Percentiles rank a stretch among this genome's conserved stretches.
Evolutionary conservation across 2,113 vertebrate species (phyloP).

Genomic region (Pygoscelis adeliae): DNA sequence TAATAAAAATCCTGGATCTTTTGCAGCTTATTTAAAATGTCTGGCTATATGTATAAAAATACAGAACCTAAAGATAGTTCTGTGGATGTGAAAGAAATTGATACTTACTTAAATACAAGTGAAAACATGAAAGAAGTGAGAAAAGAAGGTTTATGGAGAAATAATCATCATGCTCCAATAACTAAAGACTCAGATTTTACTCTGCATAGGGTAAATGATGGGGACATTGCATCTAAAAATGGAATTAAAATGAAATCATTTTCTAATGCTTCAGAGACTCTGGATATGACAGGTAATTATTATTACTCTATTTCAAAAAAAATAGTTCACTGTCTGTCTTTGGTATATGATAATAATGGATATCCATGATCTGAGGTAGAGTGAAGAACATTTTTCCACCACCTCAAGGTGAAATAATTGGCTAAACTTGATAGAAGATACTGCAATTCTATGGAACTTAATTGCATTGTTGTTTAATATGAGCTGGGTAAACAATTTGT

Average conservation of each 20-base stretch:
- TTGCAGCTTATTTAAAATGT: conserved; percentile 84
- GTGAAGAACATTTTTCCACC: background rate
- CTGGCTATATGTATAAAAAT: conserved; percentile 55
- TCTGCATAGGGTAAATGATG: conserved; percentile 54
- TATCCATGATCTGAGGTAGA: background rate
- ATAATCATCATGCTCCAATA: conserved; percentile 46
- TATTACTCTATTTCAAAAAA: conserved; percentile 50
- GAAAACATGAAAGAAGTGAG: conserved; percentile 70
- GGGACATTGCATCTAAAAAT: conserved; percentile 65
- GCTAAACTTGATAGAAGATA: background rate
- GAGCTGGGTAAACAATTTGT: background rate
- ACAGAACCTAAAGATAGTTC: conserved; percentile 6
- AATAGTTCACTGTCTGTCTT: background rate
- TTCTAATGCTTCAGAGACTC: conserved; percentile 74
- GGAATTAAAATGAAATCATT: conserved; percentile 77
- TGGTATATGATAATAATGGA: background rate
- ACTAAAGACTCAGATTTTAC: conserved; percentile 64
- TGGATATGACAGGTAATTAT: conserved; percentile 82
- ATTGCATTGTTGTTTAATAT: background rate
- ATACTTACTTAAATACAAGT: background rate
- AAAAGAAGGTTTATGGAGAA: conserved; percentile 62
- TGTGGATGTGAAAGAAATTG: conserved; percentile 39
- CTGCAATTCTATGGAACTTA: background rate
- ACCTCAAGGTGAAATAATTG: background rate
- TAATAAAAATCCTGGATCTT: background rate